Base-by-base conservation (phyloP, 2,797 vertebrate genomes). In the Sebastolobus altivelis region DNA sequence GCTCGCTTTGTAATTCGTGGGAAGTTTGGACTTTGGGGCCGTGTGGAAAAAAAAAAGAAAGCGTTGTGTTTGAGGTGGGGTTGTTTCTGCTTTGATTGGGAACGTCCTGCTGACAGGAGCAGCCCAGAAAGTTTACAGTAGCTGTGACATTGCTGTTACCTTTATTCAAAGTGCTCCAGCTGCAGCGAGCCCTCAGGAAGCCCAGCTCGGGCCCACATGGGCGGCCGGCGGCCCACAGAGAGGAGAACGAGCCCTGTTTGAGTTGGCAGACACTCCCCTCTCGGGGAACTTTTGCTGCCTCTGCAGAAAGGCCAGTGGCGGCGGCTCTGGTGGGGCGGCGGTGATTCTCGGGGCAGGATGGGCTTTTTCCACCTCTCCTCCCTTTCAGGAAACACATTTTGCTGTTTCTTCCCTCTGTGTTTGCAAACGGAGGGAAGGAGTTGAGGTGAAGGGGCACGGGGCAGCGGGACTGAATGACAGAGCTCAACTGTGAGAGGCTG, bases 321-420 rank as follows among this genome's bases (percentile, higher is more conserved):
- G 96, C 95, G 92, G 93, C 95, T 94, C 96, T 92, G 84, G 79
- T 55, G 82, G 86, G 82, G 85, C 81, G 84, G 95, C 95, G 88
- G 94, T 95, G 95, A 94, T 96, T 96, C 96, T 88, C 72, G 60
- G 81, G 95, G 95, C 97, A 97, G 97, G 96, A 97, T 97, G 96
- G 96, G 94, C 96, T 97, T 97, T 97, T 95, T 93, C 97, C 97
- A 97, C 96, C 97, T 97, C 97, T 97, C 96, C 96, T 96, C 95
- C 94, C 93, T 97, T 95, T 96, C 97, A 98, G 98, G 98, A 99
- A 99, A 98, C 98, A 98, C 97, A 98, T 98, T 98, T 98, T 89
- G 95, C 95, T 94, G 95, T 96, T 95, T 96, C 96, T 95, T 95
- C 84, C 90, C 89, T 92, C 86, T 35, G 74, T 77, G 90, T 84